A percentile compares a stretch with the other conserved stretches of the same genome.
These are phyloP conservation scores for Brachionus calyciflorus DNA, from an alignment of 1,140 invertebrate species.

Conservation along the genomic window DNA sequence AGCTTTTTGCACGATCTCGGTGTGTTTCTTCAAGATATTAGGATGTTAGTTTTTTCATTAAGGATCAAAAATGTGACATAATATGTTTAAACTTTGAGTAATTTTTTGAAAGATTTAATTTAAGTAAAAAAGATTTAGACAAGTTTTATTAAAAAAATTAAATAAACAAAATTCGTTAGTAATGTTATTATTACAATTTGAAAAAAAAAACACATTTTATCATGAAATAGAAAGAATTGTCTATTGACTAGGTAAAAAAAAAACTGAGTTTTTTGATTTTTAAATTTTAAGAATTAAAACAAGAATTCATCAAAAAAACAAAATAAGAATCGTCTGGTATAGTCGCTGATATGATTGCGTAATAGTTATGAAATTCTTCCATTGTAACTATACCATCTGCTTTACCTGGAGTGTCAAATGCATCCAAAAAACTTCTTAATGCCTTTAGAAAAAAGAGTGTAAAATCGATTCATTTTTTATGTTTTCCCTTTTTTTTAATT, in stretches of 20 bases:
- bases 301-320: conserved; percentile 45
- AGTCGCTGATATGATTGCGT: conserved; percentile 38
- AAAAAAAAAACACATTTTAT: too few relatives aligned
- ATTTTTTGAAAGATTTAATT: too few relatives aligned
- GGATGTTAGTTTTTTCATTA: too few relatives aligned
- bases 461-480: neutral
- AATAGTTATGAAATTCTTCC: conserved; percentile 47
- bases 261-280: neutral
- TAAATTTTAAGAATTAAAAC: conserved; percentile 2
- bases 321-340: conserved; percentile 47
- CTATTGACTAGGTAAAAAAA: neutral
- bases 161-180: too few relatives aligned
- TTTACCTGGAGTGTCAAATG: conserved; percentile 40
- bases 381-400: conserved; percentile 33
- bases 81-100: too few relatives aligned
- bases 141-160: too few relatives aligned
- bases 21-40: too few relatives aligned
- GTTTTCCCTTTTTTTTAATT: neutral
- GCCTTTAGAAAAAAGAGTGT: conserved; percentile 28
- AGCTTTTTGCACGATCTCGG: too few relatives aligned
- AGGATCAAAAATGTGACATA: too few relatives aligned
- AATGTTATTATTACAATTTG: too few relatives aligned
- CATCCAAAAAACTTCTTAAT: conserved; percentile 40
- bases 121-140: too few relatives aligned
- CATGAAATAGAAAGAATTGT: neutral